phyloP scores from a whole-genome alignment of 2,888 invertebrate genomes.

The Alviniconcha strummeri region DNA sequence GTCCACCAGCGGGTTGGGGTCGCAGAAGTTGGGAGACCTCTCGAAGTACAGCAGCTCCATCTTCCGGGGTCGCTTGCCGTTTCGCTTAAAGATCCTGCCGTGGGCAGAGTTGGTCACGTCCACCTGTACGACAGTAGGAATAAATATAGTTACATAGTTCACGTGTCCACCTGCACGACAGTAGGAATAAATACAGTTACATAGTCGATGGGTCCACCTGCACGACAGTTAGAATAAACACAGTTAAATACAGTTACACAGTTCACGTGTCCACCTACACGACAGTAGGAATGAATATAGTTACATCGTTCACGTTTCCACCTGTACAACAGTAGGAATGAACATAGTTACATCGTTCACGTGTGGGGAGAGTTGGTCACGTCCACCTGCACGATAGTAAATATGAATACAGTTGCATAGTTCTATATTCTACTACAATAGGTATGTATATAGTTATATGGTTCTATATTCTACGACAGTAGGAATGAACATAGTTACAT shows the following conservation, averaged over 20 bases:
- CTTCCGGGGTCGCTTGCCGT: constrained; percentile 53
- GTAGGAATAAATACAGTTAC: not conserved
- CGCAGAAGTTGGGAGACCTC: constrained; percentile 96
- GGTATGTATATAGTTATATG: no score
- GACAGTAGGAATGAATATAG: not conserved
- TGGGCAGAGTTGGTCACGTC: constrained; percentile 56
- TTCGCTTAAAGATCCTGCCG: constrained; percentile 49
- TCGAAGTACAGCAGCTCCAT: constrained; percentile 88
- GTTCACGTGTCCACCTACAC: constrained; percentile 52
- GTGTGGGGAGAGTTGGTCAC: no score
- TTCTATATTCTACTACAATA: no score
- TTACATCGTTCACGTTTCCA: not conserved
- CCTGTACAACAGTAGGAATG: no score
- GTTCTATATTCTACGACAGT: no score
- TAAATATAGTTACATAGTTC: no score
- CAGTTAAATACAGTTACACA: not conserved
- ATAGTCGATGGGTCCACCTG: constrained; percentile 50
- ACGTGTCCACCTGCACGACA: constrained; percentile 53
- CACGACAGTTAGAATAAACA: not conserved
- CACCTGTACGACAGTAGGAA: constrained; percentile 47
- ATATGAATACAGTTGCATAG: no score
- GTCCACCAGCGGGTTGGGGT: constrained; percentile 67
- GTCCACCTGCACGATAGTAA: no score
- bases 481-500: no score
- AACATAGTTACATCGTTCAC: no score